phyloP scores from a whole-genome alignment of 2,797 vertebrate genomes.

The Helarctos malayanus region DNA sequence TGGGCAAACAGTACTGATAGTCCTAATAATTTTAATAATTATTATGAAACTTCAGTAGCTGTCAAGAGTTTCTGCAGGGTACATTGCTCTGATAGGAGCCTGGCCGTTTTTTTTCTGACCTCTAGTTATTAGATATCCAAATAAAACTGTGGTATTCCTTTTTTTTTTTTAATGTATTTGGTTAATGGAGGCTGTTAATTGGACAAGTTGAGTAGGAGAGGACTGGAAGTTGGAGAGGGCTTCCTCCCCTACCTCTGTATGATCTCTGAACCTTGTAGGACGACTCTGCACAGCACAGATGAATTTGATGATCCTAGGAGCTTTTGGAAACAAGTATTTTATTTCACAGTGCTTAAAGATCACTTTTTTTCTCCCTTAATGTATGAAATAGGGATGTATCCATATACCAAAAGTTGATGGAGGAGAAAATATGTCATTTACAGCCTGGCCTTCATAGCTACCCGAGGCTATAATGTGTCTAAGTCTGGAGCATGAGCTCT shows the following conservation, averaged over 20 bases:
- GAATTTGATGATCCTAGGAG: not conserved
- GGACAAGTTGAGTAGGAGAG: not conserved
- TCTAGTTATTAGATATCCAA: not conserved
- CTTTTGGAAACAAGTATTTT: not conserved
- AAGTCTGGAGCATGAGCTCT: not conserved
- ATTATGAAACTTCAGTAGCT: not conserved
- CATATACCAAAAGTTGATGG: not conserved
- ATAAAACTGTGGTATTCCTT: not conserved
- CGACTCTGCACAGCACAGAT: not conserved
- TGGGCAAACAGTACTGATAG: not conserved
- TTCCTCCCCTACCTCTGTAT: accelerated
- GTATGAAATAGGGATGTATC: not conserved
- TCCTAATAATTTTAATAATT: not conserved
- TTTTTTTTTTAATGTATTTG: not conserved
- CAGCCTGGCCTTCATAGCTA: not conserved
- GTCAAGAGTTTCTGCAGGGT: not conserved
- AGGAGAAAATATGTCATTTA: not conserved
- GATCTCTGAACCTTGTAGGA: not conserved
- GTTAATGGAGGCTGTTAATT: not conserved
- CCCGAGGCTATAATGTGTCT: accelerated
- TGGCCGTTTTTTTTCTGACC: not conserved
- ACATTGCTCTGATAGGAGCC: not conserved
- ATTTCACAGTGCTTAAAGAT: not conserved
- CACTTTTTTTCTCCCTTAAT: not conserved
- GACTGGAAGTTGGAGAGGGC: not conserved